These are phyloP conservation scores for Scaptomyza reducta DNA, from an alignment of 2,888 invertebrate genomes.

Conservation along the genomic window DNA sequence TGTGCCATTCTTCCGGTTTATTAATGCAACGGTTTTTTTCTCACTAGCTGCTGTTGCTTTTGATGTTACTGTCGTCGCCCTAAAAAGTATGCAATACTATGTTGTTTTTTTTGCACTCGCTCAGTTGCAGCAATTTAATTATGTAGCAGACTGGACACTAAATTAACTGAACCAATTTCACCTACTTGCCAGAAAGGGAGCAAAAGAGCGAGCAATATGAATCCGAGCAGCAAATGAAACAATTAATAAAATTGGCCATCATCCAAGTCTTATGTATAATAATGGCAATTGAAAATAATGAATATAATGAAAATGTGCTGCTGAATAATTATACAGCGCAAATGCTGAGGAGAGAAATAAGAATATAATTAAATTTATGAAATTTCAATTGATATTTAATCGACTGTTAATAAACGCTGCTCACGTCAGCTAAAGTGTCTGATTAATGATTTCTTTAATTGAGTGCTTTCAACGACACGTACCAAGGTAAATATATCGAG, in stretches of 20 bases:
- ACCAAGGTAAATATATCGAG: conserved; percentile 13
- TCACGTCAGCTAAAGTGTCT: conserved; percentile 32
- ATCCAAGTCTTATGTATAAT: conserved; percentile 24
- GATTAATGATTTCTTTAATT: conserved; percentile 40
- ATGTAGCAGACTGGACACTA: conserved; percentile 50
- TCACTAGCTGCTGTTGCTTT: conserved; percentile 25
- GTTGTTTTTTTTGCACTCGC: conserved; percentile 23
- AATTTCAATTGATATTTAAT: conserved; percentile 72
- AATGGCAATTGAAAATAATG: conserved; percentile 39
- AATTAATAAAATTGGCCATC: conserved; percentile 22
- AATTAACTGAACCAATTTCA: conserved; percentile 38
- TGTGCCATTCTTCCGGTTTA: conserved; percentile 69
- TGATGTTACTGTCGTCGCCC: conserved; percentile 6
- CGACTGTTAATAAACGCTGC: conserved; percentile 51
- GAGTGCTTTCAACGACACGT: conserved; percentile 14
- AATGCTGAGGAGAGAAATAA: neutral
- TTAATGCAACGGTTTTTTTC: conserved; percentile 54
- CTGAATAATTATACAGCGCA: conserved; percentile 34
- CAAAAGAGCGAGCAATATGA: conserved; percentile 1
- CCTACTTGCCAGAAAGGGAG: neutral
- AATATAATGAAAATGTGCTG: conserved; percentile 18
- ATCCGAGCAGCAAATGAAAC: neutral
- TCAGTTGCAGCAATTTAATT: conserved; percentile 58
- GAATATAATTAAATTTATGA: conserved; percentile 59
- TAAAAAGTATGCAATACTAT: conserved; percentile 42